Percentiles rank a stretch among this genome's conserved stretches.
These are phyloP conservation scores for Mimumesa dahlbomi DNA, from an alignment of 2,888 invertebrate species.

Conservation along the genomic window DNA sequence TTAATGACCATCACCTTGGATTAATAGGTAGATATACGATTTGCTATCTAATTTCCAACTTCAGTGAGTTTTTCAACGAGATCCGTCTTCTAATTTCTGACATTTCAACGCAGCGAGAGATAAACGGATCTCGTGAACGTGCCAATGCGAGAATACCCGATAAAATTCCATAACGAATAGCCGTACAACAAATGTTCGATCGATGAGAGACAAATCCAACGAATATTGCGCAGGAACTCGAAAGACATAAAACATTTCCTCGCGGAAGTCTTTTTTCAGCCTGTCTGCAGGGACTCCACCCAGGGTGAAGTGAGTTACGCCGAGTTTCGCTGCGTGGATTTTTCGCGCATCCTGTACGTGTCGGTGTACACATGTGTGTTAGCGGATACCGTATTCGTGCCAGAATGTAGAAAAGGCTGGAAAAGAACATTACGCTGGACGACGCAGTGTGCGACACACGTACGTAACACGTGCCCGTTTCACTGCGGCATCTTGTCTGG, in stretches of 20 bases:
- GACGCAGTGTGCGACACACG: constrained; percentile 36
- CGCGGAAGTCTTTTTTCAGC: constrained; percentile 38
- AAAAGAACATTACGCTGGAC: constrained; percentile 35
- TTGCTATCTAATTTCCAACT: no score
- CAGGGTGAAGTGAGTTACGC: constrained; percentile 39
- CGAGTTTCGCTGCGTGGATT: constrained; percentile 19
- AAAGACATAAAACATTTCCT: constrained; percentile 30
- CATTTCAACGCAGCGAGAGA: no score
- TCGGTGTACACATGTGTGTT: constrained; percentile 3
- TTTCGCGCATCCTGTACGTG: constrained; percentile 15
- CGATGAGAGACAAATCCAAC: constrained; percentile 3
- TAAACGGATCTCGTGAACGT: no score
- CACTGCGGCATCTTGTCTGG: neutral
- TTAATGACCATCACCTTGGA: no score
- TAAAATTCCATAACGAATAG: neutral
- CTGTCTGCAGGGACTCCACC: constrained; percentile 28
- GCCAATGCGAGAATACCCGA: no score
- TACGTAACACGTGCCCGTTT: constrained; percentile 5
- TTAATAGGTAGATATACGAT: no score
- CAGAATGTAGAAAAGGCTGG: constrained; percentile 32
- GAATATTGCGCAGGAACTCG: constrained; percentile 13
- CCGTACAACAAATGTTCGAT: neutral
- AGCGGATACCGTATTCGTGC: constrained; percentile 4
- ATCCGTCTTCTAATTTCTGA: no score
- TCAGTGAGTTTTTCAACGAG: no score